These are phyloP conservation scores for Helostoma temminkii DNA, from an alignment of 2,797 vertebrate species.

Conservation along the genomic window DNA sequence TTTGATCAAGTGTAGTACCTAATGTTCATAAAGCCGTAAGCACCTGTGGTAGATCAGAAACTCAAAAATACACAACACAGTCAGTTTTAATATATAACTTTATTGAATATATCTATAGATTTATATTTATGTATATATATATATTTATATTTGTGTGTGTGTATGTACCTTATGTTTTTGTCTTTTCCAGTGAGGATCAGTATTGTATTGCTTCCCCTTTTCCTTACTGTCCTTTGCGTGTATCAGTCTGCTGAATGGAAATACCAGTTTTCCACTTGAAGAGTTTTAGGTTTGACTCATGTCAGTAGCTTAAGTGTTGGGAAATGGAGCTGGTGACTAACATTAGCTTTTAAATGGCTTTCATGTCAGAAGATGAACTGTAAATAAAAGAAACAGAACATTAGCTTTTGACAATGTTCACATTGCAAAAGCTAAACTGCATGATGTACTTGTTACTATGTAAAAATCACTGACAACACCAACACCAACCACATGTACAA, in stretches of 20 bases:
- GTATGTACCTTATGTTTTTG: constrained; percentile 64
- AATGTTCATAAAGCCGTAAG: background rate
- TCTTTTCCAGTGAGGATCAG: constrained; percentile 77
- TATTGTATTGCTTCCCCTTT: constrained; percentile 82
- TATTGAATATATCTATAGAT: constrained; percentile 80
- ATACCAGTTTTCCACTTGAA: constrained; percentile 37
- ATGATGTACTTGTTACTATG: constrained; percentile 9
- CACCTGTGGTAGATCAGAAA: no score
- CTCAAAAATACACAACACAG: constrained; percentile 46
- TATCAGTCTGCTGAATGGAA: constrained; percentile 47
- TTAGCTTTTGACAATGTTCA: background rate
- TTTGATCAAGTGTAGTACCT: no score
- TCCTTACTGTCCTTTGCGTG: constrained; percentile 55
- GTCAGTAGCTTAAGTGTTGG: constrained; percentile 58
- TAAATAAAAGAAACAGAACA: constrained; percentile 9
- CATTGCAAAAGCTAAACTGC: constrained; percentile 17
- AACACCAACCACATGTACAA: constrained; percentile 30
- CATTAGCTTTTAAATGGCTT: constrained; percentile 46
- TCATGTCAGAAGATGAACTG: constrained; percentile 17
- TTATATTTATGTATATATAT: constrained; percentile 65
- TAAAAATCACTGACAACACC: constrained; percentile 43
- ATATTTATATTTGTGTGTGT: constrained; percentile 57
- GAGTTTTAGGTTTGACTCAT: constrained; percentile 32
- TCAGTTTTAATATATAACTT: constrained; percentile 76
- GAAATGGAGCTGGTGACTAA: constrained; percentile 36